A percentile compares a stretch with the other conserved stretches of the same genome.
phyloP scores from a whole-genome alignment of 1,140 invertebrate genomes.

The Brachionus angularis region DNA sequence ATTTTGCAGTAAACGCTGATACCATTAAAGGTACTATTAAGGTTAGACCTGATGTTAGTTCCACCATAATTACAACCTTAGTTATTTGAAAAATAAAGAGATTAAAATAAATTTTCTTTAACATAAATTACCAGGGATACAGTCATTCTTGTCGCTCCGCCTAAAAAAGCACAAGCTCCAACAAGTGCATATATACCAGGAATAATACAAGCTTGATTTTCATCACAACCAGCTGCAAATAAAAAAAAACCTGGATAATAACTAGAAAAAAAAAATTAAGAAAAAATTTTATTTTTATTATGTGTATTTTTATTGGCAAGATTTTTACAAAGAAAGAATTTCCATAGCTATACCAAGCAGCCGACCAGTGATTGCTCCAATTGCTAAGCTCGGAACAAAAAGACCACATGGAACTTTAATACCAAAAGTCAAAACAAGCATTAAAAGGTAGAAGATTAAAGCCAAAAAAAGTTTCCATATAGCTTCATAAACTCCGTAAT shows the following conservation, averaged over 20 bases:
- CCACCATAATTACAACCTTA: constrained; percentile 40
- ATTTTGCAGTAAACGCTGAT: constrained; percentile 97
- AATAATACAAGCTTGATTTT: constrained; percentile 79
- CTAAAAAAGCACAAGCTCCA: constrained; percentile 93
- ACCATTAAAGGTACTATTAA: constrained; percentile 97
- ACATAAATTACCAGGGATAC: constrained; percentile 97
- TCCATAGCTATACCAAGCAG: constrained; percentile 95
- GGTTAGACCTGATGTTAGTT: constrained; percentile 20
- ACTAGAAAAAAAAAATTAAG: too few species aligned
- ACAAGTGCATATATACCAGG: constrained; percentile 99
- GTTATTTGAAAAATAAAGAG: neutral
- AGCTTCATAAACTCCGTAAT: constrained; percentile 77
- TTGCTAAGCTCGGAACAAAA: constrained; percentile 61
- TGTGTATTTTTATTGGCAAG: neutral
- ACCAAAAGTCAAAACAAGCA: constrained; percentile 97
- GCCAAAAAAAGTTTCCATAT: constrained; percentile 85
- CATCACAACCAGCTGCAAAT: constrained; percentile 81
- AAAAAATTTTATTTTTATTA: constrained; percentile 59
- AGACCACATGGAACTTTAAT: constrained; percentile 71
- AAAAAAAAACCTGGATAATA: constrained; percentile 78
- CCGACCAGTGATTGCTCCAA: constrained; percentile 91
- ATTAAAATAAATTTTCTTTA: constrained; percentile 74
- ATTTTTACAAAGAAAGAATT: constrained; percentile 51
- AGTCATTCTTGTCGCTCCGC: constrained; percentile 98
- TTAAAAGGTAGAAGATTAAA: constrained; percentile 78